Percentiles rank a stretch among this genome's conserved stretches.
Conservation (phyloP, 2,888 invertebrate genomes). For the Pandemis heparana region DNA sequence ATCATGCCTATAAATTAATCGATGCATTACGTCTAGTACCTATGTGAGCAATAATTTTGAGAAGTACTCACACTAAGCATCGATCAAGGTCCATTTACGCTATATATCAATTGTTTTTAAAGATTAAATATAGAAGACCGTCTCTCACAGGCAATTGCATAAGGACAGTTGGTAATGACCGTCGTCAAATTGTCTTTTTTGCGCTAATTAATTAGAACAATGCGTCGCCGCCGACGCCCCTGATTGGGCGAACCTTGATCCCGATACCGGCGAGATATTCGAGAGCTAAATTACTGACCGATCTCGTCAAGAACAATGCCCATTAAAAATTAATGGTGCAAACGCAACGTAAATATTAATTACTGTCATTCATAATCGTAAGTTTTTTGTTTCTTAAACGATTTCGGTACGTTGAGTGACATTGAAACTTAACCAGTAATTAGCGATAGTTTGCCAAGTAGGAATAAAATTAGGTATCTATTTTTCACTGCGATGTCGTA, state of each 20-base stretch:
- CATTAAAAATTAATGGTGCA: constrained; percentile 16
- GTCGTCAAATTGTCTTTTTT: constrained; percentile 26
- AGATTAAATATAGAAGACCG: not conserved
- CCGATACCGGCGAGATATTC: constrained; percentile 30
- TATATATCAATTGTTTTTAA: not conserved
- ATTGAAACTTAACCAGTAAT: constrained; percentile 15
- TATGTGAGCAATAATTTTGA: not conserved
- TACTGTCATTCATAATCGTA: constrained; percentile 11
- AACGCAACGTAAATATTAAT: constrained; percentile 30
- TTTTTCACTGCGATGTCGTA: not conserved
- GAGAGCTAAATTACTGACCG: constrained; percentile 20
- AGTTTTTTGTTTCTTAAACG: constrained; percentile 18
- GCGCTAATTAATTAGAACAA: constrained; percentile 33
- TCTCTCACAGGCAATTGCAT: constrained; percentile 15
- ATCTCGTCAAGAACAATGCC: constrained; percentile 16
- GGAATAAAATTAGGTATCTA: not conserved
- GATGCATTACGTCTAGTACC: no score
- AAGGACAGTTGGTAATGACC: constrained; percentile 9
- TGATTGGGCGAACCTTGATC: constrained; percentile 30
- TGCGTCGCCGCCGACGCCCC: constrained; percentile 28
- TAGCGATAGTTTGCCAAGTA: not conserved
- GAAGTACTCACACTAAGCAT: not conserved
- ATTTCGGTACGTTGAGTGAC: not conserved
- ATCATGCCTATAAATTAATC: no score
- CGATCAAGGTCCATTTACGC: not conserved